Percentiles rank a stretch among this genome's conserved stretches.
Conservation (phyloP, 2,888 invertebrate genomes). For the Xestia sexstrigata region DNA sequence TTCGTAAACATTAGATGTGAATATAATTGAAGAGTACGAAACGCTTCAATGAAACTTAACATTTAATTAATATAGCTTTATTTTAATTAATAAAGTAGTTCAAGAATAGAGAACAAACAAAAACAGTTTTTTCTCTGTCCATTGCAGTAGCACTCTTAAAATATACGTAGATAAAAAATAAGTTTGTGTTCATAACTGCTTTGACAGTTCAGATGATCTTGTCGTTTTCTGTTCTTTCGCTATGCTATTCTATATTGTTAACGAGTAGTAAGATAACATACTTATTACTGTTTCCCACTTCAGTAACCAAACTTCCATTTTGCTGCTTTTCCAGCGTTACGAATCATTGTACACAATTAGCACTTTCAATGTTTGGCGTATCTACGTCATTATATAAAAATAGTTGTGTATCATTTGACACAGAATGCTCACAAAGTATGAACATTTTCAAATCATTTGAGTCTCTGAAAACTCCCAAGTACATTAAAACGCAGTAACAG, state of each 20-base stretch:
- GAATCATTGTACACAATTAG: slow-evolving; percentile 2
- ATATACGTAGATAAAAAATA: not conserved
- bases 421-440: not conserved
- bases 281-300: not conserved
- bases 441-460: not conserved
- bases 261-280: not conserved
- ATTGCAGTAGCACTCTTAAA: slow-evolving; percentile 17
- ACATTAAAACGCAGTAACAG: not conserved
- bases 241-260: not conserved
- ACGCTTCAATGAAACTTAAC: not conserved
- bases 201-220: not conserved
- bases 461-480: not conserved
- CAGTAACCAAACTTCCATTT: not conserved
- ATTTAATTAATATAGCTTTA: slow-evolving; percentile 7
- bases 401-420: not conserved
- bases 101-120: slow-evolving; percentile 13
- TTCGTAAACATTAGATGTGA: not conserved
- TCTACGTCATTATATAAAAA: not conserved
- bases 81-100: slow-evolving; percentile 31
- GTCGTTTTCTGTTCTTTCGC: not conserved
- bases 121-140: slow-evolving; percentile 33
- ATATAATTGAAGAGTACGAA: not conserved
- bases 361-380: not conserved
- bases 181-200: not conserved
- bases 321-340: not conserved